These are phyloP conservation scores for Xylocampa areola DNA, from an alignment of 2,888 invertebrate species.

Conservation along the genomic window DNA sequence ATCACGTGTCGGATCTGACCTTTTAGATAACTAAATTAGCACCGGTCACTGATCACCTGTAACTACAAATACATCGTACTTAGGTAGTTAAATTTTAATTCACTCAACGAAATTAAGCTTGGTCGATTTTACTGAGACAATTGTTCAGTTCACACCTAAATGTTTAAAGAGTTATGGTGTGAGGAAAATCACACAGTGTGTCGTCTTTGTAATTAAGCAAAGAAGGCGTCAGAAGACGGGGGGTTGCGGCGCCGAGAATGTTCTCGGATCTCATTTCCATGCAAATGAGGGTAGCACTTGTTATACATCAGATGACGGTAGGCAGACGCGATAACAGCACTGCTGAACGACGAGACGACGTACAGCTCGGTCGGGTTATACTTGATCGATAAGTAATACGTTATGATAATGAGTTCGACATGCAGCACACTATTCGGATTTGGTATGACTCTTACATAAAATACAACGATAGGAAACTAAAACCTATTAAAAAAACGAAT, in stretches of 20 bases:
- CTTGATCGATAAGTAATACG: conserved; percentile 68
- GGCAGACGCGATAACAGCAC: conserved; percentile 67
- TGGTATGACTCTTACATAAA: conserved; percentile 37
- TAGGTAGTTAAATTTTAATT: conserved; percentile 3
- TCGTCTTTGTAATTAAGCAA: conserved; percentile 85
- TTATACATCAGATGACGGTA: conserved; percentile 73
- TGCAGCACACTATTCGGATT: conserved; percentile 48
- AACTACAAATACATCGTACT: conserved; percentile 17
- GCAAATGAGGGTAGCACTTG: conserved; percentile 85
- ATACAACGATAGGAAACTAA: conserved; percentile 16
- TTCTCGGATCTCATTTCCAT: conserved; percentile 88
- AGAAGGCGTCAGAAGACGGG: conserved; percentile 84
- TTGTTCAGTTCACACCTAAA: conserved; percentile 24
- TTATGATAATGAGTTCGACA: conserved; percentile 61
- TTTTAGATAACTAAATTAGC: conserved; percentile 46
- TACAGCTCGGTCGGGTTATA: conserved; percentile 62
- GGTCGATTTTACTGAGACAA: conserved; percentile 2
- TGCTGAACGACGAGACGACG: conserved; percentile 45
- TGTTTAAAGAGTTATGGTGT: conserved; percentile 55
- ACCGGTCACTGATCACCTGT: conserved; percentile 42
- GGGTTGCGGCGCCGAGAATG: conserved; percentile 79
- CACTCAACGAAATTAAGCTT: conserved; percentile 6
- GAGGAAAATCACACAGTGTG: conserved; percentile 73
- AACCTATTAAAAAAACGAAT: conserved; percentile 10
- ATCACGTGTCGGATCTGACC: conserved; percentile 48